These are phyloP conservation scores for Lota lota DNA, from an alignment of 2,113 vertebrate species.

Conservation along the genomic window DNA sequence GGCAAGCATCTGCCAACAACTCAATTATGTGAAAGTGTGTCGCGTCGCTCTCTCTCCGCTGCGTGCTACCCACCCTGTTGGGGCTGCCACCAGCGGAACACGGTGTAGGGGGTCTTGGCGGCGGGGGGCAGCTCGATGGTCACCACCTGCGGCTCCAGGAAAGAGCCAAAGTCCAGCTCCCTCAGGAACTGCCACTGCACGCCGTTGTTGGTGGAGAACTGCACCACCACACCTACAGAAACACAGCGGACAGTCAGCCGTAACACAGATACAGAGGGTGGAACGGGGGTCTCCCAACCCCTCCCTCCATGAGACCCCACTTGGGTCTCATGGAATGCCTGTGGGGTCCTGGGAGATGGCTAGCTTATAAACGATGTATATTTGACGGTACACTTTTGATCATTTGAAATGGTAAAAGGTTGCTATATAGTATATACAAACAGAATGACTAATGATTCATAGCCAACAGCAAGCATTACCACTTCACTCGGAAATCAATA, in stretches of 20 bases:
- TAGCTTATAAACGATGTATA: too few species aligned
- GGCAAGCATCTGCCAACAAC: neutral
- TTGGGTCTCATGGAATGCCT: too few species aligned
- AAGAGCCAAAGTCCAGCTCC: conserved; percentile 91
- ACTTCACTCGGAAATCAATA: too few species aligned
- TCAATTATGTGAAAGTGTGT: neutral
- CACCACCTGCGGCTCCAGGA: conserved; percentile 91
- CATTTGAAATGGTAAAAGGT: too few species aligned
- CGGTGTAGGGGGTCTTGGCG: conserved; percentile 87
- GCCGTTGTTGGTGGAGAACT: conserved; percentile 93
- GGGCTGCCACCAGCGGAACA: conserved; percentile 98
- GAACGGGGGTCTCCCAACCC: too few species aligned
- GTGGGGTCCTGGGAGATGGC: too few species aligned
- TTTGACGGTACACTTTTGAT: too few species aligned
- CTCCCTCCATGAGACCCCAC: too few species aligned
- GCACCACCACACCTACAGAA: conserved; percentile 85
- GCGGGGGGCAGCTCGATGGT: conserved; percentile 88
- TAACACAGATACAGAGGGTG: neutral
- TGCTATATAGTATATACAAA: too few species aligned
- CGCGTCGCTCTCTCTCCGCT: too few species aligned
- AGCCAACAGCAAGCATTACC: too few species aligned
- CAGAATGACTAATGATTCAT: too few species aligned
- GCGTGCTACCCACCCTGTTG: conserved; percentile 79
- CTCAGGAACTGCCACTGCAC: conserved; percentile 89
- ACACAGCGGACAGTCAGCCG: neutral